A percentile compares a stretch with the other conserved stretches of the same genome.
phyloP scores from a whole-genome alignment of 2,888 invertebrate species.

The Beris chalybata region DNA sequence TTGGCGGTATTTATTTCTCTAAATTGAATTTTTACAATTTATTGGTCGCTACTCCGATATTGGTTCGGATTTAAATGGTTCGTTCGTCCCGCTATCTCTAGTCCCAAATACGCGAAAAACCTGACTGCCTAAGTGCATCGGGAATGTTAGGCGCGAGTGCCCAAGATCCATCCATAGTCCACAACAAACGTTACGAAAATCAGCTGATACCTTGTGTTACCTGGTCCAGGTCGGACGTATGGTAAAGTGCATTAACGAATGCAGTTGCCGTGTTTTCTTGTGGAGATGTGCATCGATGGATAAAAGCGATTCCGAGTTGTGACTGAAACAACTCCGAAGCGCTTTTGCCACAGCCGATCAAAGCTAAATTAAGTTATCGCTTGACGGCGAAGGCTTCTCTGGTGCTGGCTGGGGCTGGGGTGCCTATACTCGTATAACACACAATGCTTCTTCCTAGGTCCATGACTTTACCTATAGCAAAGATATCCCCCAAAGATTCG shows the following conservation, averaged over 20 bases:
- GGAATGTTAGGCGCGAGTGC: slow-evolving; percentile 4
- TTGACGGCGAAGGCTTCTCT: slow-evolving; percentile 37
- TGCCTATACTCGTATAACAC: not conserved
- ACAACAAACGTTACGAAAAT: no score
- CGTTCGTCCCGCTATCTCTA: slow-evolving; percentile 15
- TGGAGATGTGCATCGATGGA: no score
- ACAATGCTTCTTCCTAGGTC: no score
- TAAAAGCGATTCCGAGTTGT: slow-evolving; percentile 7
- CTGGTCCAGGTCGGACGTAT: no score
- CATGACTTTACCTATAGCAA: not conserved
- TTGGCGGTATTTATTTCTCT: slow-evolving; percentile 39
- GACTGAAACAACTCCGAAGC: slow-evolving; percentile 16
- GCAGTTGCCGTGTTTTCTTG: no score
- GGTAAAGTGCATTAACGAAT: no score
- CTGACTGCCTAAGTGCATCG: slow-evolving; percentile 27
- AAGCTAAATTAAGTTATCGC: slow-evolving; percentile 44
- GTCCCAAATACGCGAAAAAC: slow-evolving; percentile 26
- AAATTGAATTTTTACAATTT: slow-evolving; percentile 41
- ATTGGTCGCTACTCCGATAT: slow-evolving; percentile 28
- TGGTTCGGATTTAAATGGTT: slow-evolving; percentile 7
- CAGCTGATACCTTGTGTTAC: no score
- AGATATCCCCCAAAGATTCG: slow-evolving; percentile 36
- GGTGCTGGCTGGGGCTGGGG: slow-evolving; percentile 34
- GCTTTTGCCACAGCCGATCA: slow-evolving; percentile 22
- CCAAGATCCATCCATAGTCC: no score